Percentiles rank a stretch among this genome's conserved stretches.
These are phyloP conservation scores for Bos javanicus DNA, from an alignment of 2,113 vertebrate genomes.

Conservation along the genomic window DNA sequence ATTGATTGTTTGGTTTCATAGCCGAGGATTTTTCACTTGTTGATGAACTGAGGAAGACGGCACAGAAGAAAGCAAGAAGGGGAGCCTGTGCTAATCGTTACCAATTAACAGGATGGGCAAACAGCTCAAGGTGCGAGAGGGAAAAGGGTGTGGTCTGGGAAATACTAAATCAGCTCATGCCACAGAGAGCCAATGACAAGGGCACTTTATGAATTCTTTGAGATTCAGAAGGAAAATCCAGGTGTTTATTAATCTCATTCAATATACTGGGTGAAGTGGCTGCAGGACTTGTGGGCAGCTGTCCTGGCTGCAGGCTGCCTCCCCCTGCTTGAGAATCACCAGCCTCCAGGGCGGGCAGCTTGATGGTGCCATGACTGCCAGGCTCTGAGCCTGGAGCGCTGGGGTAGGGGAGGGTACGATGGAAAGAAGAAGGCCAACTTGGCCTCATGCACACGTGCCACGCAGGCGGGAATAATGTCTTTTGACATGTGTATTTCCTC, in stretches of 20 bases:
- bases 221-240: conserved; percentile 1
- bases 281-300: background rate
- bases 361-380: conserved; percentile 14
- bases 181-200: background rate
- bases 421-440: conserved; percentile 27
- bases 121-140: background rate
- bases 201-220: background rate
- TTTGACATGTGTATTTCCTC: conserved; percentile 65
- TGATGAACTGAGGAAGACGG: background rate
- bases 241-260: conserved; percentile 41
- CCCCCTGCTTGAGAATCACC: conserved; percentile 1
- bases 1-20: conserved; percentile 48
- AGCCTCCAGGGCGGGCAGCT: conserved; percentile 30
- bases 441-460: background rate
- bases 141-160: background rate
- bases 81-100: conserved; percentile 52
- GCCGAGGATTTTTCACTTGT: background rate
- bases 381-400: conserved; percentile 1
- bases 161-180: background rate
- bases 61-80: conserved; percentile 13
- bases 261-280: background rate
- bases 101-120: conserved; percentile 54
- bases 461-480: conserved; percentile 27
- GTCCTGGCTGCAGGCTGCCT: conserved; percentile 22
- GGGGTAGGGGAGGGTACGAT: background rate